phyloP scores from a whole-genome alignment of 2,797 vertebrate genomes.

The Thunnus albacares region DNA sequence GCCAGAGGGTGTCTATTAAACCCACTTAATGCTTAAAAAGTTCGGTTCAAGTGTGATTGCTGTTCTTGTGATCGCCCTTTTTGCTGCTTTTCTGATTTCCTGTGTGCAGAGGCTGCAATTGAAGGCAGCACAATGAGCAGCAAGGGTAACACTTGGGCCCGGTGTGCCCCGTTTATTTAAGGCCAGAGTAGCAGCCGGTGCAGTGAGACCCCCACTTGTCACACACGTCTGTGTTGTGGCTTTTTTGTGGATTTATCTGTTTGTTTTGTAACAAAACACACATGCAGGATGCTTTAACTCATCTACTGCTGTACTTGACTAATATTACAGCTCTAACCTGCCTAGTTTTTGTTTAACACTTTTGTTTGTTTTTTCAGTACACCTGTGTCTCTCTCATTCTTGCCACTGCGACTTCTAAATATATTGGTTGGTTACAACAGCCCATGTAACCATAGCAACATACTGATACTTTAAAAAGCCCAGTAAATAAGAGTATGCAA shows the following conservation, averaged over 20 bases:
- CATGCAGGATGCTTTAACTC: not conserved
- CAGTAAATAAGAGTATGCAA: not conserved
- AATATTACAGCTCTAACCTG: not conserved
- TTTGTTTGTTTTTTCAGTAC: too few relatives aligned
- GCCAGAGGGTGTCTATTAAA: slow-evolving; percentile 21
- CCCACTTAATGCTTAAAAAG: not conserved
- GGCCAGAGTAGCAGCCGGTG: not conserved
- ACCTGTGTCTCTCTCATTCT: too few relatives aligned
- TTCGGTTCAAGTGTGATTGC: slow-evolving; percentile 20
- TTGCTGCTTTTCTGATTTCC: not conserved
- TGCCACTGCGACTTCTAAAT: too few relatives aligned
- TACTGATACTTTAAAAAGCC: not conserved
- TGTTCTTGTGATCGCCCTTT: not conserved
- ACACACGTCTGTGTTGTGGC: not conserved
- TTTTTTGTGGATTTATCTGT: not conserved
- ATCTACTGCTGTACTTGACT: not conserved
- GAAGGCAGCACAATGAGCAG: not conserved
- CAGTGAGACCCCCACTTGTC: not conserved
- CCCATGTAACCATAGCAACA: not conserved
- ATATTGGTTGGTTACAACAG: too few relatives aligned
- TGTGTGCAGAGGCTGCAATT: not conserved
- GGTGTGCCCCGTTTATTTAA: not conserved
- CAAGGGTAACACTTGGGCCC: not conserved
- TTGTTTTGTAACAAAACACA: not conserved
- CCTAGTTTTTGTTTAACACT: too few relatives aligned